These are phyloP conservation scores for Enteromius treurensis DNA, from an alignment of 2,797 vertebrate species.

Conservation along the genomic window DNA sequence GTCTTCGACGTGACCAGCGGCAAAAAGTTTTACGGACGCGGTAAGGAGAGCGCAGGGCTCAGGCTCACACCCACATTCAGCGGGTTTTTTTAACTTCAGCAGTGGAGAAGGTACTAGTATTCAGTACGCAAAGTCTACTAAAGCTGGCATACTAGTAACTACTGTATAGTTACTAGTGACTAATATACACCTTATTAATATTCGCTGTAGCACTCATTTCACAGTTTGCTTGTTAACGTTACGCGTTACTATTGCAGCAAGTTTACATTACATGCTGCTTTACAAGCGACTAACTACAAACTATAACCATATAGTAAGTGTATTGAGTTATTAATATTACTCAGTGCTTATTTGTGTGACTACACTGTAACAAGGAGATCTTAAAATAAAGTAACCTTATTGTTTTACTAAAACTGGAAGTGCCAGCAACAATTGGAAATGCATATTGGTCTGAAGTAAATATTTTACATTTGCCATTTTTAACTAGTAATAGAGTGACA, in stretches of 20 bases:
- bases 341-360: background rate
- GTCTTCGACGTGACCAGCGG: slow-evolving; percentile 97
- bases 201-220: background rate
- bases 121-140: background rate
- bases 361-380: background rate
- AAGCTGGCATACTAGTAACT: background rate
- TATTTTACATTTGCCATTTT: background rate
- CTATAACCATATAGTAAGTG: background rate
- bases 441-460: background rate
- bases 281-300: background rate
- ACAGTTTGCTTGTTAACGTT: background rate
- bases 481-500: background rate
- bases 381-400: background rate
- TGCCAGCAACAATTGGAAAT: background rate
- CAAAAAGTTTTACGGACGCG: slow-evolving; percentile 95
- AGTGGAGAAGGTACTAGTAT: background rate
- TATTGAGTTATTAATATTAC: background rate
- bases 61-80: slow-evolving; percentile 4
- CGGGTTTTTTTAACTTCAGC: slow-evolving; percentile 13
- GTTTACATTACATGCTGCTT: background rate
- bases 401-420: background rate
- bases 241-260: background rate
- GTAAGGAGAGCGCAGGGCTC: slow-evolving; percentile 75
- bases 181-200: background rate
- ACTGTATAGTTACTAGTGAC: background rate